Evolutionary conservation across 2,113 vertebrate genomes (phyloP).

Genomic region (Megaceryle torquata): DNA sequence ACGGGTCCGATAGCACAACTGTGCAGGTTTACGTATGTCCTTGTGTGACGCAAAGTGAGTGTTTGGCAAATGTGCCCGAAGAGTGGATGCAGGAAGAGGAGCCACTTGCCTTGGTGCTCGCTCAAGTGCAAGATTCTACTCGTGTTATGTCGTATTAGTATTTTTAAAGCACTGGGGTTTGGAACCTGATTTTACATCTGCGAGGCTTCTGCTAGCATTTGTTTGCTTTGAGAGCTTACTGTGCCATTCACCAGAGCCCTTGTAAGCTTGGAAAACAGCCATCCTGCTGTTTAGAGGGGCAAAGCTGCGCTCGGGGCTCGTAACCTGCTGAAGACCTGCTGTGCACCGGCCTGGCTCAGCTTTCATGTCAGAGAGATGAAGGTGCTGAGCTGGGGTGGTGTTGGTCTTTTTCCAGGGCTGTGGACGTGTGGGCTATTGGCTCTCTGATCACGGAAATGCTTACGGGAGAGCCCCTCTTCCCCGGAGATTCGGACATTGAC

Average conservation of each 20-base stretch:
- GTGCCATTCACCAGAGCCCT: background rate
- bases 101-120: background rate
- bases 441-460: slow-evolving; percentile 88
- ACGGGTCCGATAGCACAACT: background rate
- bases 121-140: background rate
- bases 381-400: background rate
- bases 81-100: background rate
- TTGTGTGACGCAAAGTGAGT: background rate
- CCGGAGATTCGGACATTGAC: slow-evolving; percentile 92
- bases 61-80: background rate
- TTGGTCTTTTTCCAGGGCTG: slow-evolving; percentile 72
- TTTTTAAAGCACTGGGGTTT: background rate
- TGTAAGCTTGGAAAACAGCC: background rate
- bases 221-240: background rate
- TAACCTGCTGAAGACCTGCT: background rate
- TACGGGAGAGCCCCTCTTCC: slow-evolving; percentile 85
- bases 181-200: background rate
- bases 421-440: slow-evolving; percentile 90
- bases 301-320: background rate
- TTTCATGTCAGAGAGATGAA: background rate
- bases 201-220: background rate
- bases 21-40: background rate
- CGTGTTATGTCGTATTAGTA: background rate
- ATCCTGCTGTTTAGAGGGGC: background rate
- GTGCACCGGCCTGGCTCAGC: background rate